Conservation (phyloP, 2,113 vertebrate genomes). For the Ibidorhyncha struthersii region DNA sequence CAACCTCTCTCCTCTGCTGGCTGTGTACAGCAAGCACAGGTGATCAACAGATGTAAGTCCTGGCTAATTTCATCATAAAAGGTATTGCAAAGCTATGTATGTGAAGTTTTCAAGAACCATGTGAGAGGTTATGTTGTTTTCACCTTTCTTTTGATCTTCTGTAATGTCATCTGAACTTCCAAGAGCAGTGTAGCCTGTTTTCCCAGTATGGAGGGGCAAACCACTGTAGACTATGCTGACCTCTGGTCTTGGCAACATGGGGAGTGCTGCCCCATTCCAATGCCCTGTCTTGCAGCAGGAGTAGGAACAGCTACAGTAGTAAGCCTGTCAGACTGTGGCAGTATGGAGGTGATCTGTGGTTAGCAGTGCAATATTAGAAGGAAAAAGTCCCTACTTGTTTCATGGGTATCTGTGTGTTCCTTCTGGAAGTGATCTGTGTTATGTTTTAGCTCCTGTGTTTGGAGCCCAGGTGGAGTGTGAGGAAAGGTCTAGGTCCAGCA, state of each 20-base stretch:
- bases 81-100: background rate
- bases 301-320: background rate
- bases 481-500: background rate
- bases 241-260: background rate
- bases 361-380: background rate
- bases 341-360: background rate
- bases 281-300: background rate
- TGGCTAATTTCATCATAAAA: background rate
- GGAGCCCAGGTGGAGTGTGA: background rate
- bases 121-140: background rate
- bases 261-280: background rate
- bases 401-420: background rate
- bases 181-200: background rate
- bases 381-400: background rate
- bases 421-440: background rate
- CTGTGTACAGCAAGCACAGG: background rate
- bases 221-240: background rate
- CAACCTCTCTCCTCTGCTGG: background rate
- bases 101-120: background rate
- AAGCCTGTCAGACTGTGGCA: background rate
- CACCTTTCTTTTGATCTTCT: background rate
- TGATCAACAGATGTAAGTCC: background rate
- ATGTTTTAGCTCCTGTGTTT: background rate
- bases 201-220: background rate
- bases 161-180: background rate